Evolutionary conservation across 2,888 invertebrate genomes (phyloP).

Genomic region (Drosophila conformis): DNA sequence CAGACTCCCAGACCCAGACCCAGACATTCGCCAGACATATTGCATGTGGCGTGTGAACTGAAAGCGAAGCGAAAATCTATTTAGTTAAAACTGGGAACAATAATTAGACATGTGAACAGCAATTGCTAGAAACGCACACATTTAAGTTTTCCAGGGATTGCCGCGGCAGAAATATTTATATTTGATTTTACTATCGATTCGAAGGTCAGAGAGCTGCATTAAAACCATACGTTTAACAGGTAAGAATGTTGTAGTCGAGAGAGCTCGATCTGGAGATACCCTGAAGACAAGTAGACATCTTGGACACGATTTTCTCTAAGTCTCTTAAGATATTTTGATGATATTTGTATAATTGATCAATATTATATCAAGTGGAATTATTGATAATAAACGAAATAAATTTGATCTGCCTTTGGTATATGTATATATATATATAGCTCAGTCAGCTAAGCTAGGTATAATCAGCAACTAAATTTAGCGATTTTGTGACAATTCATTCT

Average conservation of each 20-base stretch:
- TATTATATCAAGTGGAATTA: background rate
- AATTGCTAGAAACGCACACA: background rate
- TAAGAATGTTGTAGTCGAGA: background rate
- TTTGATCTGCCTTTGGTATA: background rate
- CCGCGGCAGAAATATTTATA: background rate
- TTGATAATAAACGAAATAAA: background rate
- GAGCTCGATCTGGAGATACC: background rate
- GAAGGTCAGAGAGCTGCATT: too few species aligned
- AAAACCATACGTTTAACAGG: background rate
- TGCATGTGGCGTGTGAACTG: background rate
- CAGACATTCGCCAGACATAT: background rate
- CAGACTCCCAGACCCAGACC: conserved; percentile 4
- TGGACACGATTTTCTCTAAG: background rate
- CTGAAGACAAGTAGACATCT: background rate
- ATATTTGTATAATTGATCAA: background rate
- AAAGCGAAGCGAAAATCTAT: background rate
- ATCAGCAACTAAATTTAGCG: background rate
- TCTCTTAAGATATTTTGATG: background rate
- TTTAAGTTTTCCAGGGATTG: background rate
- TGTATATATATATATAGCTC: too few species aligned
- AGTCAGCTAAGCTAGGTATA: background rate
- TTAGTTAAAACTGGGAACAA: background rate
- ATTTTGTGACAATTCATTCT: too few species aligned
- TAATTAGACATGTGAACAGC: background rate
- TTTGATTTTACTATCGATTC: background rate